Conservation (phyloP, 2,888 invertebrate genomes). For the Calameuta idolon region DNA sequence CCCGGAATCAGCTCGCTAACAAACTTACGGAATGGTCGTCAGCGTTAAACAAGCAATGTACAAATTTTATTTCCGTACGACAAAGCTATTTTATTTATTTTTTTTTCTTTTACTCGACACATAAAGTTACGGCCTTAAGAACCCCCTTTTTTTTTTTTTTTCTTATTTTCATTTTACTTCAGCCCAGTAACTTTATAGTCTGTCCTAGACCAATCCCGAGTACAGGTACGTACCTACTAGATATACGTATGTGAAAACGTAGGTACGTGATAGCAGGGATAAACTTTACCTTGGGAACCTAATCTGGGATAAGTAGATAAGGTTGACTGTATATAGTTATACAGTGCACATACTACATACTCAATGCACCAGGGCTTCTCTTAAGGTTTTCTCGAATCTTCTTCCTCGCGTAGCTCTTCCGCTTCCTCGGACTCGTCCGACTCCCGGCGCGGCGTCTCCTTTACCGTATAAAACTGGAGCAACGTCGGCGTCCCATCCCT, state of each 20-base stretch:
- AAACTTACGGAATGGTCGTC: neutral
- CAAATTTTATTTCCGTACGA: neutral
- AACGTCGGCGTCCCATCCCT: neutral
- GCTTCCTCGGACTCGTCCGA: neutral
- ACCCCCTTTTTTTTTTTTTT: neutral
- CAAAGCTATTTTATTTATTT: neutral
- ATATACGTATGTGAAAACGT: neutral
- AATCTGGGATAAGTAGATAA: conserved; percentile 20
- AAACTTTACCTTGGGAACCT: conserved; percentile 14
- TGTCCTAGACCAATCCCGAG: neutral
- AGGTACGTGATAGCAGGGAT: neutral
- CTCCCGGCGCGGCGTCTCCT: neutral
- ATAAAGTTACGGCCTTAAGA: neutral
- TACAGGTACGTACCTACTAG: neutral
- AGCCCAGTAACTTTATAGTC: neutral
- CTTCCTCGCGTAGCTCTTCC: neutral
- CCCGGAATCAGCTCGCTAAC: neutral
- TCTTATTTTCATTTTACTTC: neutral
- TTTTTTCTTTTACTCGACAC: neutral
- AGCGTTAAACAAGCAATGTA: neutral
- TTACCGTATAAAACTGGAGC: neutral
- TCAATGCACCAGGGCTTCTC: neutral
- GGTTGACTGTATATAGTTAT: neutral
- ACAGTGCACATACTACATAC: neutral
- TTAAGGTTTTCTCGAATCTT: neutral